Percentiles rank a stretch among this genome's conserved stretches.
Evolutionary conservation across 2,888 invertebrate genomes (phyloP).

Genomic region (Parnassius smintheus): DNA sequence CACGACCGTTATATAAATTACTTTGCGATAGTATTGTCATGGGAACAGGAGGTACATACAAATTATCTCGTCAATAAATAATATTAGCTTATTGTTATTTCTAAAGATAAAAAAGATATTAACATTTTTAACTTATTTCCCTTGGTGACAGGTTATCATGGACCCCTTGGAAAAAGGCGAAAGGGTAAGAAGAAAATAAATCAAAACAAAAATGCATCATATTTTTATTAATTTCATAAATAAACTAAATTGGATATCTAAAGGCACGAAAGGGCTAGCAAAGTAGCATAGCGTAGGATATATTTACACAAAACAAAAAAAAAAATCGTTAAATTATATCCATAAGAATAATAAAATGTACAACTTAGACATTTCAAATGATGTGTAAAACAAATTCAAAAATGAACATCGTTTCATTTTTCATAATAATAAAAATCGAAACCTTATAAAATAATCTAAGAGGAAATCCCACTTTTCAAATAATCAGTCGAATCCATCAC

Average conservation of each 20-base stretch:
- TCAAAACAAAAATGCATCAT: constrained; percentile 60
- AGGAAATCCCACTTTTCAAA: constrained; percentile 47
- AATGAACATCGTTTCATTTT: constrained; percentile 36
- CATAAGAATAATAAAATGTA: constrained; percentile 69
- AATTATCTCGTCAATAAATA: constrained; percentile 22
- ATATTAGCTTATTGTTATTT: constrained; percentile 5
- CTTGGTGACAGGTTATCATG: constrained; percentile 4
- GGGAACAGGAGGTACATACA: constrained; percentile 54
- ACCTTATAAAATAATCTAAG: constrained; percentile 43
- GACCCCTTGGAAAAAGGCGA: constrained; percentile 33
- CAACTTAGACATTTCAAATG: constrained; percentile 64
- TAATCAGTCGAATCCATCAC: constrained; percentile 58
- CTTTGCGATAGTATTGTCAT: constrained; percentile 61
- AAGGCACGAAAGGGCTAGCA: constrained; percentile 62
- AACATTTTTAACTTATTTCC: constrained; percentile 11
- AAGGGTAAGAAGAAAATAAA: constrained; percentile 35
- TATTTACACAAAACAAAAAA: constrained; percentile 72
- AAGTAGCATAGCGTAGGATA: constrained; percentile 60
- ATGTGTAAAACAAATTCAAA: constrained; percentile 52
- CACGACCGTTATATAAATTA: constrained; percentile 34
- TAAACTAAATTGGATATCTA: constrained; percentile 75
- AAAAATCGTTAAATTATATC: constrained; percentile 35
- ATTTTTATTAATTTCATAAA: constrained; percentile 75
- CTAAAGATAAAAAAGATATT: constrained; percentile 14
- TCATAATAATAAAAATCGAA: constrained; percentile 34